phyloP scores from a whole-genome alignment of 2,113 vertebrate genomes.

The Gasterosteus aculeatus region DNA sequence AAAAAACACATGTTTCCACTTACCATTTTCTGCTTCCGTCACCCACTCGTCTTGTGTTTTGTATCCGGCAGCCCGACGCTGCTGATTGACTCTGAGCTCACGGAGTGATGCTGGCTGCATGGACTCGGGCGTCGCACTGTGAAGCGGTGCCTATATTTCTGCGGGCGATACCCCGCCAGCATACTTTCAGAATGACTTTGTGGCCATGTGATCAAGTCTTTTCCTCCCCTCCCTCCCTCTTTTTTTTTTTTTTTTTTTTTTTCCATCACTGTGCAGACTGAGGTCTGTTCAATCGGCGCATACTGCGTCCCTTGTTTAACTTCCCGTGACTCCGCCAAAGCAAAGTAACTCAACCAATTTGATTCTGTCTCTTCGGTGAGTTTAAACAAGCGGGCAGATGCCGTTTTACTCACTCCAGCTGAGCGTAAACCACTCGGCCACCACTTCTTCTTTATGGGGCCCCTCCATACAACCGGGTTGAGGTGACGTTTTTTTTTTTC shows the following conservation, averaged over 20 bases:
- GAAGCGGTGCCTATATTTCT: constrained; percentile 34
- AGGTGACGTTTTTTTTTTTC: too few species aligned
- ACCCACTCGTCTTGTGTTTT: constrained; percentile 32
- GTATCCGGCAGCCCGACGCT: constrained; percentile 21
- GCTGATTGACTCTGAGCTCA: constrained; percentile 13
- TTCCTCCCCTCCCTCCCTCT: constrained; percentile 17
- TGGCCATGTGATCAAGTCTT: constrained; percentile 67
- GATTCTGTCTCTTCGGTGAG: neutral
- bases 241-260: constrained; percentile 17
- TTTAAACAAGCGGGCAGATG: neutral
- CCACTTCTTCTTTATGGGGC: too few species aligned
- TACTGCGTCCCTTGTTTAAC: constrained; percentile 58
- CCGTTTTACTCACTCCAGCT: too few species aligned
- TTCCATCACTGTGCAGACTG: constrained; percentile 39
- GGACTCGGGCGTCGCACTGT: constrained; percentile 15
- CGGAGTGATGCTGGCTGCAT: constrained; percentile 37
- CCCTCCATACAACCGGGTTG: too few species aligned
- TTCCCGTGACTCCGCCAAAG: constrained; percentile 4
- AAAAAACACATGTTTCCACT: constrained; percentile 67
- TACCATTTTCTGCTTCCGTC: constrained; percentile 72
- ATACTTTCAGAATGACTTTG: constrained; percentile 69
- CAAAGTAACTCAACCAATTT: neutral
- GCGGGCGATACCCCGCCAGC: constrained; percentile 26
- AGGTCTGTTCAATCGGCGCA: constrained; percentile 50
- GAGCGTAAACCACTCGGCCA: too few species aligned